A percentile compares a stretch with the other conserved stretches of the same genome.
These are phyloP conservation scores for Anguilla megastoma DNA, from an alignment of 2,797 vertebrate genomes.

Conservation along the genomic window DNA sequence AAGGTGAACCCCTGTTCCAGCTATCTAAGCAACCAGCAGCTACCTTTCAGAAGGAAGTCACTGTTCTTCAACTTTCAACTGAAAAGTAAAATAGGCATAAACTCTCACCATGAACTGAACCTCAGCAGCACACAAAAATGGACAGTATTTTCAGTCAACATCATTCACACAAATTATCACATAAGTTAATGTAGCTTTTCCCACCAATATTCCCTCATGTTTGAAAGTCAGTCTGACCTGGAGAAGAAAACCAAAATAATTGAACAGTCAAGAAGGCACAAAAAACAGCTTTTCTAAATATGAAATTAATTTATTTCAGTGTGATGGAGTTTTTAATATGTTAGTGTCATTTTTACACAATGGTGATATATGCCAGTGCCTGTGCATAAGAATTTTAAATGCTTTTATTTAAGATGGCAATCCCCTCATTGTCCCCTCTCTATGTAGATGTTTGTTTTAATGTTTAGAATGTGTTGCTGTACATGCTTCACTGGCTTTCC, in stretches of 20 bases:
- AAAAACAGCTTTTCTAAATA: constrained; percentile 48
- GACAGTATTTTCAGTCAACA: constrained; percentile 42
- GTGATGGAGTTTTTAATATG: constrained; percentile 43
- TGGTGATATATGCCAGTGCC: constrained; percentile 40
- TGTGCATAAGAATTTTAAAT: constrained; percentile 48
- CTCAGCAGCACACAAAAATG: constrained; percentile 36
- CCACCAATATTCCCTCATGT: constrained; percentile 29
- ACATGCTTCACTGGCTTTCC: constrained; percentile 30
- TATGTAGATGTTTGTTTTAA: constrained; percentile 31
- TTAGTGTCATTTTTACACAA: constrained; percentile 51
- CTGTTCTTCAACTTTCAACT: constrained; percentile 40
- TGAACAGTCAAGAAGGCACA: constrained; percentile 50
- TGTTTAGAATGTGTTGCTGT: constrained; percentile 11
- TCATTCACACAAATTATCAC: constrained; percentile 36
- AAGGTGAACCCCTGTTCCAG: constrained; percentile 31
- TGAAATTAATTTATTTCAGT: constrained; percentile 62
- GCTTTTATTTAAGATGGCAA: constrained; percentile 46
- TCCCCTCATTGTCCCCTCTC: constrained; percentile 31
- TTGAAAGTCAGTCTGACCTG: constrained; percentile 37
- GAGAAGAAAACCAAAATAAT: constrained; percentile 52
- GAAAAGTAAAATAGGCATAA: constrained; percentile 40
- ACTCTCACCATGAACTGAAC: constrained; percentile 32
- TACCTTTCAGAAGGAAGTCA: constrained; percentile 40
- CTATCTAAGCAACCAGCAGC: constrained; percentile 43
- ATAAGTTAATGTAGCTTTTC: constrained; percentile 35